Conservation (phyloP, 2,888 invertebrate species). For the Nipponacmea schrenckii region DNA sequence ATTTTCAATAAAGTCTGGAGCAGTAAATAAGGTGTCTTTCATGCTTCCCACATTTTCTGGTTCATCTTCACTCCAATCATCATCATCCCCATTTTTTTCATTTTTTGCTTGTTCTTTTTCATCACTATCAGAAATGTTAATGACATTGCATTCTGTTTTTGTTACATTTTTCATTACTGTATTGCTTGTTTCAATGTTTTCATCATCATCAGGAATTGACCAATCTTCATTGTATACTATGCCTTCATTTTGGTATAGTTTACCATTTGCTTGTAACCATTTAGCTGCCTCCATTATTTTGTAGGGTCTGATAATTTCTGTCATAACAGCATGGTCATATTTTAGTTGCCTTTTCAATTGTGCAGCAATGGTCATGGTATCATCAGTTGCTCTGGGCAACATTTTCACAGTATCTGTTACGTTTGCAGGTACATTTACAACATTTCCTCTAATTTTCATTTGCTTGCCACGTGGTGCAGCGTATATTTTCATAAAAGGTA, state of each 20-base stretch:
- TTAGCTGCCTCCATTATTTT: constrained; percentile 17
- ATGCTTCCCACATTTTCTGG: background rate
- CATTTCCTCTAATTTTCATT: constrained; percentile 4
- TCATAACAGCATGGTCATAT: background rate
- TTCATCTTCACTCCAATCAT: background rate
- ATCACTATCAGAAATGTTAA: too few species aligned
- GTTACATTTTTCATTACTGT: too few species aligned
- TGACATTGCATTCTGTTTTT: too few species aligned
- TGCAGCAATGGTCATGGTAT: constrained; percentile 12
- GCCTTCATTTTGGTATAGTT: background rate
- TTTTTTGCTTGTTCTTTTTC: background rate
- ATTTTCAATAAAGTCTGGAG: constrained; percentile 2
- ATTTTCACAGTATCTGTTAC: background rate
- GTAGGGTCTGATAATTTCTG: constrained; percentile 9
- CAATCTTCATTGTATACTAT: background rate
- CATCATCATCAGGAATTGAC: too few species aligned
- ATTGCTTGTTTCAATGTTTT: too few species aligned
- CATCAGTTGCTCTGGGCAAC: constrained; percentile 1
- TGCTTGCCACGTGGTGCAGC: too few species aligned
- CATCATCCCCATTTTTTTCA: background rate
- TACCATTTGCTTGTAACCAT: background rate
- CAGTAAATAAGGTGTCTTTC: background rate
- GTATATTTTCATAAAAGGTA: background rate
- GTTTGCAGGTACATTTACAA: constrained; percentile 8
- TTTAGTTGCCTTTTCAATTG: constrained; percentile 12